phyloP scores from a whole-genome alignment of 2,797 vertebrate genomes.

The Melanotaenia trifasciata region DNA sequence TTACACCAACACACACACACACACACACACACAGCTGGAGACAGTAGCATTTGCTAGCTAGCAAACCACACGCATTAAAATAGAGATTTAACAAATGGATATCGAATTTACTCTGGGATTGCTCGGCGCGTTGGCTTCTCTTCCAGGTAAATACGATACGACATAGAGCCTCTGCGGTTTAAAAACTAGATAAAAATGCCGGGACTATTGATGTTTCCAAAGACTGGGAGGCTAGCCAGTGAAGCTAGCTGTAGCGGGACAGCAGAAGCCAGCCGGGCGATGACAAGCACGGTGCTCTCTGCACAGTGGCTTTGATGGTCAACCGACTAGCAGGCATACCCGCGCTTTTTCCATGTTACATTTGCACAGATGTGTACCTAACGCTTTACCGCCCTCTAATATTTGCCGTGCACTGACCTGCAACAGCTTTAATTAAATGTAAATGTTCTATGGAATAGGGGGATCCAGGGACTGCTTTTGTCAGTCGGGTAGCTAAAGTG shows the following conservation, averaged over 20 bases:
- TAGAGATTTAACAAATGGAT: slow-evolving; percentile 12
- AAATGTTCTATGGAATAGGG: slow-evolving; percentile 23
- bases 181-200: slow-evolving; percentile 33
- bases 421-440: background rate
- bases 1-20: slow-evolving; percentile 3
- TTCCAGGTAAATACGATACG: background rate
- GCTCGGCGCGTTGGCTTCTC: background rate
- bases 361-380: background rate
- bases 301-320: slow-evolving; percentile 47
- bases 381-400: background rate
- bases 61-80: slow-evolving; percentile 48
- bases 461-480: slow-evolving; percentile 26
- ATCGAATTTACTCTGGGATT: background rate
- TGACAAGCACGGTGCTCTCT: slow-evolving; percentile 34
- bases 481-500: background rate
- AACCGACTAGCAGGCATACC: slow-evolving; percentile 1
- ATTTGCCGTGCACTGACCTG: background rate
- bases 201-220: slow-evolving; percentile 43
- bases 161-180: slow-evolving; percentile 3
- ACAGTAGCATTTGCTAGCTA: slow-evolving; percentile 66
- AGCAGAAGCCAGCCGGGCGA: slow-evolving; percentile 50
- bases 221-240: slow-evolving; percentile 60
- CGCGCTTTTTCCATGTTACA: background rate
- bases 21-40: slow-evolving; percentile 64
- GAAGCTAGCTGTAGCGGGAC: slow-evolving; percentile 77